Base-by-base conservation (phyloP, 1,140 invertebrate genomes). In the Elymnias hypermnestra region DNA sequence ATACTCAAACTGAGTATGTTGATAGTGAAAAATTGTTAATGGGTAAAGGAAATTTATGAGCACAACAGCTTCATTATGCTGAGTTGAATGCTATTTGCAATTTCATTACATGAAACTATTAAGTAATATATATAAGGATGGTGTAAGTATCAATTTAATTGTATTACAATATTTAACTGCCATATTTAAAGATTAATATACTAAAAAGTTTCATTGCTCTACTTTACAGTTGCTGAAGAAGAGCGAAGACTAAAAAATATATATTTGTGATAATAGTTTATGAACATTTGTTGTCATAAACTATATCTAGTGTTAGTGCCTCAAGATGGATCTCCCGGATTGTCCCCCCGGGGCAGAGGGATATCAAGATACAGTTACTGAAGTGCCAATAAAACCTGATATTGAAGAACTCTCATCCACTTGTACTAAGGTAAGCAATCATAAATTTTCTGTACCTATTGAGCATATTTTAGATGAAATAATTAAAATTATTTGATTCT, bases 331-430 rank as follows among this genome's bases (percentile, higher is more conserved):
- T 3, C 66, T 83, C 2, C 82, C 82, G 0, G 82, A 85, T 53
- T 81, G 82, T 41, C 82, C 82, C 15, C 82, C 82, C 0, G 82
- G 82, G 28, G 63, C 82, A 29, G 82, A 85, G 57, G 82, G 82
- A 14, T 85, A 85, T 53, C 25, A 83, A 60, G 78, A 84, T 50
- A 54, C 78, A n/a, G 73, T 85, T 23, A 58, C 53, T 28, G 71
- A 78, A 78, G 37, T 74, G 5, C 65, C 78, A 8, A 78, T 65
- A 15, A 85, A 83, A 58, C 53, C 52, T 13, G 63, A 65, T 4
- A 14, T 44, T 26, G 65, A 71, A 36, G 64, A 63, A 19, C 1
- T 8, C 2, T 1, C 31, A n/a, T 4, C 41, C 12, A 5, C 13
- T 7, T 71, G 72, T 42, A 84, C 81, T 12, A 85, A 85, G 82